These are phyloP conservation scores for Thunnus albacares DNA, from an alignment of 2,797 vertebrate species.

Conservation along the genomic window DNA sequence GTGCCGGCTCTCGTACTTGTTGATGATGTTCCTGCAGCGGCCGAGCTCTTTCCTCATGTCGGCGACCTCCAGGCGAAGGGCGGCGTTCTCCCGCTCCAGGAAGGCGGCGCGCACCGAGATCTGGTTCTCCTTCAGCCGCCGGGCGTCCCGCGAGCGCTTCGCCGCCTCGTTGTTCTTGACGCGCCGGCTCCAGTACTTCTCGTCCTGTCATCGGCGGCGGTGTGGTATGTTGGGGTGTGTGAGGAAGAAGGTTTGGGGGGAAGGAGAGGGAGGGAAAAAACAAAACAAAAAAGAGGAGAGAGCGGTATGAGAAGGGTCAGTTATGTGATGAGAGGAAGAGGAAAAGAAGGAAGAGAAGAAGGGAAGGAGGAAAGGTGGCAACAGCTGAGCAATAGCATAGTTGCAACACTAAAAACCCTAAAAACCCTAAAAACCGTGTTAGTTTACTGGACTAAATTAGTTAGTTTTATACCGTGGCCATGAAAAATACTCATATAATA, in stretches of 20 bases:
- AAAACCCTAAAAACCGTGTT: not conserved
- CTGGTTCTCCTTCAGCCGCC: slow-evolving; percentile 96
- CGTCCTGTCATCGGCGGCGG: slow-evolving; percentile 83
- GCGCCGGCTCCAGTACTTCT: slow-evolving; percentile 94
- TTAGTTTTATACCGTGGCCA: not conserved
- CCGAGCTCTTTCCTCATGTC: slow-evolving; percentile 93
- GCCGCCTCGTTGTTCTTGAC: slow-evolving; percentile 95
- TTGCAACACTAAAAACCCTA: not conserved
- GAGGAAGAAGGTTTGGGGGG: slow-evolving; percentile 32
- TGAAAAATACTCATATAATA: not conserved
- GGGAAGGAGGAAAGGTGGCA: slow-evolving; percentile 11
- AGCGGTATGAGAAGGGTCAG: slow-evolving; percentile 64
- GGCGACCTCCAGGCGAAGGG: slow-evolving; percentile 92
- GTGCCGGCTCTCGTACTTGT: slow-evolving; percentile 92
- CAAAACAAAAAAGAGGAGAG: slow-evolving; percentile 7
- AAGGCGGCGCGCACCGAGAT: slow-evolving; percentile 94
- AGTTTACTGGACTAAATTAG: not conserved
- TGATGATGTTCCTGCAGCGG: slow-evolving; percentile 91
- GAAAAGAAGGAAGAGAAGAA: slow-evolving; percentile 6
- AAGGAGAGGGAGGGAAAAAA: slow-evolving; percentile 10
- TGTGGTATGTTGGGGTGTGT: slow-evolving; percentile 68
- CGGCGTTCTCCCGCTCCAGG: slow-evolving; percentile 93
- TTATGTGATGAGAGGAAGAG: slow-evolving; percentile 54
- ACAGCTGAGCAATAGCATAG: slow-evolving; percentile 40
- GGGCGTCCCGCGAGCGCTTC: slow-evolving; percentile 92